A percentile compares a stretch with the other conserved stretches of the same genome.
Evolutionary conservation across 2,888 invertebrate species (phyloP).

Genomic region (Amphiduros pacificus): DNA sequence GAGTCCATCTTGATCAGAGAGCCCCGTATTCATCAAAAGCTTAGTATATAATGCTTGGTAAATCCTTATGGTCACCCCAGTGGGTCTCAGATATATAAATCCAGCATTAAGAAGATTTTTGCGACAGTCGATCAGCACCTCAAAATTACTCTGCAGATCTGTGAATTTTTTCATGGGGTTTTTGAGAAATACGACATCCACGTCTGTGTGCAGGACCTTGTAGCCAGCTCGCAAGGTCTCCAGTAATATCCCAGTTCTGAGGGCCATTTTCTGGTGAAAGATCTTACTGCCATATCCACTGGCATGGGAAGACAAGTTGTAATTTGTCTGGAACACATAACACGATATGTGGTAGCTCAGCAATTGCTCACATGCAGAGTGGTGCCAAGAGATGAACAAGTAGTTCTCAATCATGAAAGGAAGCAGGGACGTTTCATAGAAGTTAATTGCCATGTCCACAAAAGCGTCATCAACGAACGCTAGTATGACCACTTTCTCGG

Average conservation of each 20-base stretch:
- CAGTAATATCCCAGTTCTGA: constrained; percentile 28
- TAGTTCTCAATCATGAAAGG: constrained; percentile 20
- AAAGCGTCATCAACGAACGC: constrained; percentile 15
- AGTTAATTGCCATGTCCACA: constrained; percentile 20
- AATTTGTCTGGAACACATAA: not conserved
- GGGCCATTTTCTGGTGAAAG: constrained; percentile 27
- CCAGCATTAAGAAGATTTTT: constrained; percentile 1
- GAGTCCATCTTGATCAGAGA: no score
- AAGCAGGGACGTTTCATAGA: constrained; percentile 18
- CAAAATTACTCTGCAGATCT: constrained; percentile 28
- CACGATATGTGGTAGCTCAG: not conserved
- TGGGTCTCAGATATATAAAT: not conserved
- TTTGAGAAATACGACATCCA: constrained; percentile 29
- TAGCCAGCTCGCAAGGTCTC: constrained; percentile 21
- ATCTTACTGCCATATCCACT: constrained; percentile 25
- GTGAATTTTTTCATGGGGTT: constrained; percentile 26
- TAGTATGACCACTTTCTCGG: constrained; percentile 12
- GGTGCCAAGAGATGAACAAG: constrained; percentile 21
- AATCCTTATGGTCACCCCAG: not conserved
- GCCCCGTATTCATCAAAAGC: not conserved
- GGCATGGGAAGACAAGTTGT: not conserved
- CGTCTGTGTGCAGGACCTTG: constrained; percentile 24
- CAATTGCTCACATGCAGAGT: not conserved
- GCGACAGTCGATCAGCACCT: constrained; percentile 25
- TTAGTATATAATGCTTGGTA: not conserved